phyloP scores from a whole-genome alignment of 2,113 vertebrate genomes.

The cattle (Bos taurus) region ARS-UCD2.0 NC_037331.1:44992501-44993000 shows the following conservation, averaged over 20 bases:
- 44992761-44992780: background rate
- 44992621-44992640: background rate
- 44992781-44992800: background rate
- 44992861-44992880: background rate
- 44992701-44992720: background rate
- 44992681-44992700: background rate
- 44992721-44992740: background rate
- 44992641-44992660: background rate
- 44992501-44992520: background rate
- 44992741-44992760: background rate
- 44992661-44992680: background rate
- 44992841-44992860: background rate
- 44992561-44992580: background rate
- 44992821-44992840: background rate
- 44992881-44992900: background rate
- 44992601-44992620: rapidly evolving
- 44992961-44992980: background rate
- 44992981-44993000: background rate
- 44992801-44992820: background rate
- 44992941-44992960: background rate
- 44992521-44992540: background rate
- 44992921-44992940: background rate
- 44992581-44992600: background rate
- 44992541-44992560: background rate
- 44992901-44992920: background rate